Percentiles rank a stretch among this genome's conserved stretches.
These are phyloP conservation scores for Thera britannica DNA, from an alignment of 2,888 invertebrate genomes.

Conservation along the genomic window DNA sequence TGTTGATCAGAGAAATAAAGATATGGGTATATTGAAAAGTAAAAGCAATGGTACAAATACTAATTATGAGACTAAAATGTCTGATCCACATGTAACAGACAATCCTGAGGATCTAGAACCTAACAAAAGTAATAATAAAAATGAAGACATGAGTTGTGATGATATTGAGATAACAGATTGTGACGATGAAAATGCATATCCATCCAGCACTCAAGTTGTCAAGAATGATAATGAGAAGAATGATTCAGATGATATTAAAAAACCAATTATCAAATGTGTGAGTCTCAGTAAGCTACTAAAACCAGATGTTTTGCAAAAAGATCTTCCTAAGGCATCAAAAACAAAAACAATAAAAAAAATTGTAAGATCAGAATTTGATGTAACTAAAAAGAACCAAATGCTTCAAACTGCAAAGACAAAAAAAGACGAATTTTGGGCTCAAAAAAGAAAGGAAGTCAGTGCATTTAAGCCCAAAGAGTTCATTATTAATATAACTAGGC, in stretches of 20 bases:
- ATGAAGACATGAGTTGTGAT: constrained; percentile 21
- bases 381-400: constrained; percentile 24
- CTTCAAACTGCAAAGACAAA: constrained; percentile 19
- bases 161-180: constrained; percentile 4
- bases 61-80: constrained; percentile 15
- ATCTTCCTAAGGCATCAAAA: constrained; percentile 18
- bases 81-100: constrained; percentile 1
- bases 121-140: constrained; percentile 34
- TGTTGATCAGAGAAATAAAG: constrained; percentile 42
- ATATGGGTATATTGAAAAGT: constrained; percentile 52
- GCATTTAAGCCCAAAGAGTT: constrained; percentile 66
- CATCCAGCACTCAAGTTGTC: constrained; percentile 6
- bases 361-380: constrained; percentile 15
- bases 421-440: constrained; percentile 48
- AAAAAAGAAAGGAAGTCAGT: constrained; percentile 60
- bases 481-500: constrained; percentile 53
- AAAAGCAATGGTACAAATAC: constrained; percentile 17
- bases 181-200: not conserved
- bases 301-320: constrained; percentile 51
- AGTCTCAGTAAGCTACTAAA: constrained; percentile 70
- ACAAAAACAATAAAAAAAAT: not conserved
- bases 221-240: not conserved
- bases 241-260: constrained; percentile 36
- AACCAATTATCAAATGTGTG: constrained; percentile 72
- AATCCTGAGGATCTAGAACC: constrained; percentile 20